Conservation (phyloP, 2,797 vertebrate species). For the Varecia variegata region DNA sequence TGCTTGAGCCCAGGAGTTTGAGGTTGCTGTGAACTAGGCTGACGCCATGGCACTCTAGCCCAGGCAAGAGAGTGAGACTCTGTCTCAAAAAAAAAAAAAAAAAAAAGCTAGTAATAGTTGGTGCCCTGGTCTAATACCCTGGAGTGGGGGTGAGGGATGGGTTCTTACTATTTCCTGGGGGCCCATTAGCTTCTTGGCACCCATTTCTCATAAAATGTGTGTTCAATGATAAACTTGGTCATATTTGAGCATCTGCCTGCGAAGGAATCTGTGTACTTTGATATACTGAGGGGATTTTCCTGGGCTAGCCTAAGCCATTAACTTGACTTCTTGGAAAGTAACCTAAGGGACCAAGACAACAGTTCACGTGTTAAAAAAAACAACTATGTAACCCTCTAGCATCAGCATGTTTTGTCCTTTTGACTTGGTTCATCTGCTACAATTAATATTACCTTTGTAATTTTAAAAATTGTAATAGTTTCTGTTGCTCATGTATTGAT, state of each 20-base stretch:
- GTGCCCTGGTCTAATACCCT: neutral
- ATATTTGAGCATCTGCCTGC: neutral
- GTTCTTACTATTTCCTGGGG: neutral
- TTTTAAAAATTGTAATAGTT: conserved; percentile 17
- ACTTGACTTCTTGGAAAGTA: neutral
- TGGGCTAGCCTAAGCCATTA: neutral
- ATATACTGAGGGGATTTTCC: neutral
- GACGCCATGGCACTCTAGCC: no score
- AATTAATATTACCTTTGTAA: neutral
- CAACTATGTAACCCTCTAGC: neutral
- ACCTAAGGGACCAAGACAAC: neutral
- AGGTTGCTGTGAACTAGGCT: no score
- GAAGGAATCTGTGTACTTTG: neutral
- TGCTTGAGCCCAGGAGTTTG: no score
- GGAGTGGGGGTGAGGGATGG: neutral
- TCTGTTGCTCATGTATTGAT: neutral
- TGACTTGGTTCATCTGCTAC: neutral
- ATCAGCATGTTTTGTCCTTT: neutral
- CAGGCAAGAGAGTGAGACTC: no score
- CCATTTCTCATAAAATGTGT: neutral
- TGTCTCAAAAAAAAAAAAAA: no score
- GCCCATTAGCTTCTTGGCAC: neutral
- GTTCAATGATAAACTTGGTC: neutral
- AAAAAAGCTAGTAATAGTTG: neutral
- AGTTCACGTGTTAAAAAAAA: neutral